A percentile compares a stretch with the other conserved stretches of the same genome.
phyloP scores from a whole-genome alignment of 2,888 invertebrate genomes.

The Ornithoptera priamus region DNA sequence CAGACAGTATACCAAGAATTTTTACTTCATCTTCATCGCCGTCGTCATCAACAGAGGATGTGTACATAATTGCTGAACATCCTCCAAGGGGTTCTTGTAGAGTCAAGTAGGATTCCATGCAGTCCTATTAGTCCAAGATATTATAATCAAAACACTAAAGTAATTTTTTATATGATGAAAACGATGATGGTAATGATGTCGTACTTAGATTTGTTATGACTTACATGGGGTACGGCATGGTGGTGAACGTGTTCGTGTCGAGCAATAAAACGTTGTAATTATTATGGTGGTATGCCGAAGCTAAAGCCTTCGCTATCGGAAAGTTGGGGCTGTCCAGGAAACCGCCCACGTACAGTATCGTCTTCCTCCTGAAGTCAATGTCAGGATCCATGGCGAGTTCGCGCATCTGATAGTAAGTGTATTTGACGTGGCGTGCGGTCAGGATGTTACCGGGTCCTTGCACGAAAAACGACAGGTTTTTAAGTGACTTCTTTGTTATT shows the following conservation, averaged over 20 bases:
- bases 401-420: constrained; percentile 54
- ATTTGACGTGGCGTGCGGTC: constrained; percentile 39
- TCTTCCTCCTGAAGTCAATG: constrained; percentile 48
- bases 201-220: constrained; percentile 33
- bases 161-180: background rate
- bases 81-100: no score
- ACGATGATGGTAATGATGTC: background rate
- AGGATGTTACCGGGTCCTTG: constrained; percentile 37
- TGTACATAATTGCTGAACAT: no score
- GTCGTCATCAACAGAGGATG: no score
- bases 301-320: constrained; percentile 40
- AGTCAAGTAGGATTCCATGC: no score
- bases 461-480: constrained; percentile 46
- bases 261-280: constrained; percentile 56
- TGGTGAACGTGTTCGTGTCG: constrained; percentile 52
- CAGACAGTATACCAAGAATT: no score
- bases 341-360: constrained; percentile 56
- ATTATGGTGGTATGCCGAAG: constrained; percentile 44
- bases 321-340: constrained; percentile 54
- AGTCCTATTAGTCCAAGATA: no score
- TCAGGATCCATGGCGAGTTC: constrained; percentile 46
- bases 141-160: no score
- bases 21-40: no score
- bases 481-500: constrained; percentile 51
- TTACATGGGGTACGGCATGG: constrained; percentile 58